These are phyloP conservation scores for Etheostoma nigrum DNA, from an alignment of 2,797 vertebrate genomes.

Conservation along the genomic window DNA sequence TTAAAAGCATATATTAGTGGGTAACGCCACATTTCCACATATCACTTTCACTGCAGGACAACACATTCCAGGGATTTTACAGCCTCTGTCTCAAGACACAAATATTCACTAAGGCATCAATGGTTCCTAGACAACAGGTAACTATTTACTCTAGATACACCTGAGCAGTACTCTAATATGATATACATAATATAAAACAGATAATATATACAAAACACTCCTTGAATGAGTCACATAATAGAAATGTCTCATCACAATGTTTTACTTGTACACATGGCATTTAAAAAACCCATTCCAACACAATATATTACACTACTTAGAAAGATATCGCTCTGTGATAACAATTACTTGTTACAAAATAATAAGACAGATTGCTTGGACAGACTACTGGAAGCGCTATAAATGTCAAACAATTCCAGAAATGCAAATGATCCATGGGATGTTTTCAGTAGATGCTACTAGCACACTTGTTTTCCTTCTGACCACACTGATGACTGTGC, in stretches of 20 bases:
- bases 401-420: conserved; percentile 56
- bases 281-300: conserved; percentile 6
- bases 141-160: neutral
- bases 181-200: too few relatives aligned
- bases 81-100: conserved; percentile 18
- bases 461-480: conserved; percentile 51
- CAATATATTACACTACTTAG: neutral
- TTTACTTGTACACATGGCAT: neutral
- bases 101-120: neutral
- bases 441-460: conserved; percentile 48
- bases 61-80: conserved; percentile 16
- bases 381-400: conserved; percentile 35
- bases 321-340: conserved; percentile 8
- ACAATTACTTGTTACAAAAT: conserved; percentile 19
- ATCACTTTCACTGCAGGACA: conserved; percentile 22
- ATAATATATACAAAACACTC: neutral
- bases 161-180: neutral
- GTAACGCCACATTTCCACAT: conserved; percentile 22
- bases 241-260: neutral
- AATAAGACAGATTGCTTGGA: neutral
- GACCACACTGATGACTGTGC: conserved; percentile 59
- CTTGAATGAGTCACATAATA: neutral
- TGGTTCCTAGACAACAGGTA: neutral
- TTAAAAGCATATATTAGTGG: conserved; percentile 20
- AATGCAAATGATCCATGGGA: conserved; percentile 52